Evolutionary conservation across 2,797 vertebrate genomes (phyloP).

Genomic region (Sardinella longiceps): DNA sequence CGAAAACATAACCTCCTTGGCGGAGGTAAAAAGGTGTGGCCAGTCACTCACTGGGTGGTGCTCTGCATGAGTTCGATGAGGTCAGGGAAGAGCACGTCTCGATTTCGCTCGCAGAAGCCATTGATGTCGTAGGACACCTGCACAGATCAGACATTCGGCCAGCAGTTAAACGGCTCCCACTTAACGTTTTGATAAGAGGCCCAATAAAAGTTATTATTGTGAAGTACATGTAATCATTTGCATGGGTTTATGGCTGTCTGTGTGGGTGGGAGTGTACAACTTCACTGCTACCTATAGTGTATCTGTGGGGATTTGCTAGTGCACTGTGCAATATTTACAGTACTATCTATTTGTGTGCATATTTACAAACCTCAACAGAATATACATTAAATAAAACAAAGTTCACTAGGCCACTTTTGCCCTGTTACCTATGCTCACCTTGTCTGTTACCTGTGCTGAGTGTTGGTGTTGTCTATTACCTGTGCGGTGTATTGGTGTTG

Average conservation of each 20-base stretch:
- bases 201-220: too few species aligned
- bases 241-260: not conserved
- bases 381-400: not conserved
- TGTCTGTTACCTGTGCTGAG: too few species aligned
- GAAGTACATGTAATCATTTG: too few species aligned
- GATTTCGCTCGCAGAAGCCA: slow-evolving; percentile 93
- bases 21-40: too few species aligned
- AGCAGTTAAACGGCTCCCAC: not conserved
- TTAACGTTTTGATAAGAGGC: not conserved
- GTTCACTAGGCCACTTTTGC: not conserved
- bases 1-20: too few species aligned
- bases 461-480: too few species aligned
- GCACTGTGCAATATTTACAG: not conserved
- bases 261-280: not conserved
- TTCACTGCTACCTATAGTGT: too few species aligned
- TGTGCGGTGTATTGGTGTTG: too few species aligned
- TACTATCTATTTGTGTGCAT: not conserved
- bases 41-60: slow-evolving; percentile 91
- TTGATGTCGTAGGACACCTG: slow-evolving; percentile 92
- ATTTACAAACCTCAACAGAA: not conserved
- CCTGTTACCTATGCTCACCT: too few species aligned
- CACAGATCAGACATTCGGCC: not conserved
- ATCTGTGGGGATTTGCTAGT: too few species aligned
- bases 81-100: slow-evolving; percentile 93
- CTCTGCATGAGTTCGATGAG: slow-evolving; percentile 98